Base-by-base conservation (phyloP, 1,140 invertebrate species). In the Drosophila seguyi region DNA sequence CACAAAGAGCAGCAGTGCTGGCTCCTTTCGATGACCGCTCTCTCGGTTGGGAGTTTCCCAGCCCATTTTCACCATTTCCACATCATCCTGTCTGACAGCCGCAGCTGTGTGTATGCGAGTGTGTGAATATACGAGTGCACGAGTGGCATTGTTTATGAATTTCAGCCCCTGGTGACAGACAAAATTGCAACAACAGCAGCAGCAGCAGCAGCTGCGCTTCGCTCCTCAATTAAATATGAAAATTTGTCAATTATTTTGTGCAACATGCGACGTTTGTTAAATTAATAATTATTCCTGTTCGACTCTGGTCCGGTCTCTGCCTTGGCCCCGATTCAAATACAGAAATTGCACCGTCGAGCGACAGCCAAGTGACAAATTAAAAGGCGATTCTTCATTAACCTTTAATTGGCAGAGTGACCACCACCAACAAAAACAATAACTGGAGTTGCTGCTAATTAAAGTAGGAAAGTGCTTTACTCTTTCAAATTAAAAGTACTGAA, bases 171-270 rank as follows among this genome's bases (percentile, higher is more conserved):
- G 66, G 66, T 83, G 84, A 87, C 83, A 88, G 84, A 76, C 73
- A 62, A 74, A 74, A 74, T 53, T 53, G 73, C 73, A 76, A 42
- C 50, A 50, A 31, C 25, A 72, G 47, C 60, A 45, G 39, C 65
- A 53, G 48, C 39, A 65, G 41, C 61, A 52, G 60, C 84, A 88
- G 84, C 84, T 88, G 84, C 66, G 77, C 73, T 76, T 42, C 80
- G 61, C 80, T 87, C 81, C 73, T 90, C 86, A 90, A 90, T 90
- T 90, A 90, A 90, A 90, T 90, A 90, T 90, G 85, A 90, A 90
- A 90, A 90, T 90, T 90, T 90, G 85, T 90, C 85, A 90, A 90
- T 90, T 90, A 90, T 90, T 90, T 90, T 90, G 85, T 81, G 78
- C 81, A 90, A 90, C 85, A 88, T 90, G 85, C 85, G 85, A 88